A percentile compares a stretch with the other conserved stretches of the same genome.
phyloP scores from a whole-genome alignment of 2,888 invertebrate species.

The Microctonus hyperodae region DNA sequence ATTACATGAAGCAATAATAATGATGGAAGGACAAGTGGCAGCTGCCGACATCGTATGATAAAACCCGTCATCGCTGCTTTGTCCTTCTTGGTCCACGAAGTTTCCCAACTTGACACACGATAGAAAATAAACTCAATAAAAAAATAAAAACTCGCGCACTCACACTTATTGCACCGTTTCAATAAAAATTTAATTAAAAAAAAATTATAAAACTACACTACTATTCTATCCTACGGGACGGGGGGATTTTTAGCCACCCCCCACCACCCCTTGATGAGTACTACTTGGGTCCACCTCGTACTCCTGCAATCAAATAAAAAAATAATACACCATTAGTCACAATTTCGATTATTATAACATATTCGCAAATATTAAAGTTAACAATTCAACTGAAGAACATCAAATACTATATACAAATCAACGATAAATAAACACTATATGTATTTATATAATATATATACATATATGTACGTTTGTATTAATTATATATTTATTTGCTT shows the following conservation, averaged over 20 bases:
- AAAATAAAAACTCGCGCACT: background rate
- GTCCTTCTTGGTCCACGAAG: slow-evolving; percentile 20
- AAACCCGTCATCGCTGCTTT: slow-evolving; percentile 32
- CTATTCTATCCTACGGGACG: slow-evolving; percentile 39
- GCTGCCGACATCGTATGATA: slow-evolving; percentile 38
- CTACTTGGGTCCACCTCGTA: slow-evolving; percentile 19
- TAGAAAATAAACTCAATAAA: background rate
- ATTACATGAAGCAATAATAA: slow-evolving; percentile 38
- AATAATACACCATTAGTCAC: slow-evolving; percentile 14
- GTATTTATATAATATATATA: too few species aligned
- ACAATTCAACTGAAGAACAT: too few species aligned
- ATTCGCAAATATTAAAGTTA: background rate
- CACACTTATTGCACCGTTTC: slow-evolving; percentile 10
- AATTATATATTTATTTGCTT: too few species aligned
- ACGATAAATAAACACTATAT: too few species aligned
- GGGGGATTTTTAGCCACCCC: slow-evolving; percentile 34
- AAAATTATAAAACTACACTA: slow-evolving; percentile 20
- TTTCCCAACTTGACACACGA: slow-evolving; percentile 5
- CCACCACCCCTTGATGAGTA: slow-evolving; percentile 22
- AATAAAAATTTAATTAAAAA: background rate
- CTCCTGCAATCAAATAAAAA: slow-evolving; percentile 33
- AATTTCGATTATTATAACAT: background rate
- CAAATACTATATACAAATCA: too few species aligned
- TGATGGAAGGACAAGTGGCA: slow-evolving; percentile 35
- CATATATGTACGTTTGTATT: too few species aligned